Conservation (phyloP, 2,888 invertebrate genomes). For the Galerucella calmariensis region DNA sequence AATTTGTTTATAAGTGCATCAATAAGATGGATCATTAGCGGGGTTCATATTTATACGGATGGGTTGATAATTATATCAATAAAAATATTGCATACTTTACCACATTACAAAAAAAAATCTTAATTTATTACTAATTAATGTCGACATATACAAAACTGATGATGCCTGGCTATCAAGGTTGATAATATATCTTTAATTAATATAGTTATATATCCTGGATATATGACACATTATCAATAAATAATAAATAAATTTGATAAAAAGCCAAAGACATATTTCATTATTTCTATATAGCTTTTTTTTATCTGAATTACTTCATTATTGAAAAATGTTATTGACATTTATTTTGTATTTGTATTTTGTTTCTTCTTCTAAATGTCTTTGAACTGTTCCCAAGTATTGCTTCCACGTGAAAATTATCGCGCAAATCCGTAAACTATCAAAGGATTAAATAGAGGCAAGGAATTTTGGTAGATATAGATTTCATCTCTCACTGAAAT, state of each 20-base stretch:
- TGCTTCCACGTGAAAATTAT: no score
- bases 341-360: not conserved
- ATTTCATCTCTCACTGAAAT: no score
- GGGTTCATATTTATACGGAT: no score
- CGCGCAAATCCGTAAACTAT: no score
- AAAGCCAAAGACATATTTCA: not conserved
- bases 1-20: not conserved
- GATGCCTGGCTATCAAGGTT: not conserved
- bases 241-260: not conserved
- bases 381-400: no score
- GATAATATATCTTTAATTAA: not conserved
- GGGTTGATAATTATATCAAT: no score
- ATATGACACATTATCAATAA: not conserved
- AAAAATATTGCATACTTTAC: no score
- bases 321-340: slow-evolving; percentile 1
- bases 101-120: not conserved
- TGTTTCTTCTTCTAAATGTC: not conserved
- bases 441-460: no score
- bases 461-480: no score
- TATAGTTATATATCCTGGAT: not conserved
- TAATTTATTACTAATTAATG: not conserved
- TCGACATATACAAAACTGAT: not conserved
- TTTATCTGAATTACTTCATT: not conserved
- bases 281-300: not conserved
- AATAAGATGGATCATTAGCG: no score